Conservation (phyloP, 2,113 vertebrate species). For the Macaca fascicularis region DNA sequence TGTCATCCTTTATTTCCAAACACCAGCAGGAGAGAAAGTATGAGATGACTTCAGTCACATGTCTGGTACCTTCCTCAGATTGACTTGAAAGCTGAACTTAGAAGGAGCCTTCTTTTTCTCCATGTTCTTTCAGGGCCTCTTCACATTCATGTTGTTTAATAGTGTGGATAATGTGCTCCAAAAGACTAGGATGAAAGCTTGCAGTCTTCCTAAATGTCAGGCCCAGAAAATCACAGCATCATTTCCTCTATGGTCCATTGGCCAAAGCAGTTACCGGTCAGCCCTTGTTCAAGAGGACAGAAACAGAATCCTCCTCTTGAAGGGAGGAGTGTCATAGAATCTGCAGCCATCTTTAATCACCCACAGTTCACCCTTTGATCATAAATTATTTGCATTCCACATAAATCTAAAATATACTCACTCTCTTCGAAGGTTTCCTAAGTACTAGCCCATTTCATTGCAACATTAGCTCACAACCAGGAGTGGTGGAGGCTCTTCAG, state of each 20-base stretch:
- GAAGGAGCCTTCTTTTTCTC: not conserved
- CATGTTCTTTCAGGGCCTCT: not conserved
- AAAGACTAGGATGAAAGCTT: not conserved
- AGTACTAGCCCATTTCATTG: not conserved
- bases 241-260: not conserved
- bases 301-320: not conserved
- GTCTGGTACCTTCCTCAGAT: not conserved
- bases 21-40: not conserved
- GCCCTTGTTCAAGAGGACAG: not conserved
- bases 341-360: not conserved
- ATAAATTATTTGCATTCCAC: not conserved
- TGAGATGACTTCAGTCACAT: not conserved
- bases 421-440: not conserved
- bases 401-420: not conserved
- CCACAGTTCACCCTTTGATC: not conserved
- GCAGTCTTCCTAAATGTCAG: not conserved
- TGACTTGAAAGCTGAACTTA: not conserved
- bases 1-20: not conserved
- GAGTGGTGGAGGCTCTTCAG: not conserved
- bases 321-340: not conserved
- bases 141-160: not conserved
- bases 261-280: not conserved
- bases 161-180: not conserved
- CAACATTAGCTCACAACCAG: not conserved
- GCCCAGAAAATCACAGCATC: not conserved